phyloP scores from a whole-genome alignment of 2,888 invertebrate species.

The Hydrotaea diabolus region DNA sequence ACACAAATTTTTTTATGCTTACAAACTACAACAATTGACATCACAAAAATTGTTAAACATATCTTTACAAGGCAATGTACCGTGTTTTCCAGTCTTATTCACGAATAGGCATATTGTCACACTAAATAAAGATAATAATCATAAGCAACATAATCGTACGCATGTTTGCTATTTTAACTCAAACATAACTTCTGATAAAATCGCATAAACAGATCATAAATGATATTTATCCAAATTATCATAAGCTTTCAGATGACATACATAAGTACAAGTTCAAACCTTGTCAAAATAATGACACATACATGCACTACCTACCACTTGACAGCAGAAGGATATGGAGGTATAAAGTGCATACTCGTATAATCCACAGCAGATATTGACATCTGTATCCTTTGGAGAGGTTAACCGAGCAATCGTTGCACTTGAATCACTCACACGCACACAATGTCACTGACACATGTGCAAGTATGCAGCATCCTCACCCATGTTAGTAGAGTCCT shows the following conservation, averaged over 20 bases:
- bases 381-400: background rate
- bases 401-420: constrained; percentile 6
- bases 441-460: background rate
- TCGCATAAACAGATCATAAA: background rate
- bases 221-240: background rate
- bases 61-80: too few species aligned
- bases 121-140: background rate
- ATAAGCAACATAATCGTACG: background rate
- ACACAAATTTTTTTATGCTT: too few species aligned
- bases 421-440: constrained; percentile 7
- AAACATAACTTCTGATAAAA: background rate
- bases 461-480: background rate
- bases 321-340: background rate
- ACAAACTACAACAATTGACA: too few species aligned
- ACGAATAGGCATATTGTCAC: too few species aligned
- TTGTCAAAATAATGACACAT: background rate
- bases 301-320: too few species aligned
- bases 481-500: background rate
- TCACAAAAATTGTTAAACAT: too few species aligned
- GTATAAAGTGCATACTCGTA: background rate
- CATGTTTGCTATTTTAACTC: background rate
- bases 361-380: background rate
- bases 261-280: background rate
- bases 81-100: too few species aligned
- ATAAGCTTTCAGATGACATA: background rate